phyloP scores from a whole-genome alignment of 2,797 vertebrate species.

The Cygnus olor region DNA sequence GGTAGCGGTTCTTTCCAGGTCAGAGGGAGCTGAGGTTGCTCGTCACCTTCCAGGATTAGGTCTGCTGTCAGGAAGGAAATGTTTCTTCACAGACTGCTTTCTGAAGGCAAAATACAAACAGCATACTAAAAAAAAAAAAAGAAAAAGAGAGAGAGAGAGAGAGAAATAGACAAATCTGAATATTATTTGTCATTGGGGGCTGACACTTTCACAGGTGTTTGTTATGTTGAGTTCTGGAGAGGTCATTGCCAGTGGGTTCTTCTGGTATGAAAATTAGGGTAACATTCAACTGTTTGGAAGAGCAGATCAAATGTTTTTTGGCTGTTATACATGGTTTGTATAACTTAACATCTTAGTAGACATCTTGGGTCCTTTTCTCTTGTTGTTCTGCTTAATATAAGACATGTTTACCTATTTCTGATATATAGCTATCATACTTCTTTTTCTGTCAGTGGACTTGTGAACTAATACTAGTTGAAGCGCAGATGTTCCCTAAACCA shows the following conservation, averaged over 20 bases:
- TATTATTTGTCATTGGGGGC: not conserved
- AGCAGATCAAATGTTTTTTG: not conserved
- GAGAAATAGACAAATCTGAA: not conserved
- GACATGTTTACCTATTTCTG: not conserved
- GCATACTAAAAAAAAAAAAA: not conserved
- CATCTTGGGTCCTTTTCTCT: not conserved
- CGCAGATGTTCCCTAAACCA: not conserved
- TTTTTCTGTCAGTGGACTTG: not conserved
- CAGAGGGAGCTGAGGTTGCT: not conserved
- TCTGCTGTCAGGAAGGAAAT: not conserved
- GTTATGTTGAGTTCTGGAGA: not conserved
- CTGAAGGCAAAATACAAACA: not conserved
- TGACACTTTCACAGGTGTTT: not conserved
- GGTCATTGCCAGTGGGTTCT: not conserved
- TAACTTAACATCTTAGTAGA: not conserved
- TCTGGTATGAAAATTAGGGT: not conserved
- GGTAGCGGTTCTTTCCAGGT: not conserved
- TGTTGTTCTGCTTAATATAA: not conserved
- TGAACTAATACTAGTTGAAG: conserved; percentile 1
- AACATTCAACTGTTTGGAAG: not conserved
- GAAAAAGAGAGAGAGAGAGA: not conserved
- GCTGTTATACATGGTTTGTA: not conserved
- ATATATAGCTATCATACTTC: not conserved
- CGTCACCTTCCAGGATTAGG: not conserved
- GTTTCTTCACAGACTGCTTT: not conserved